Evolutionary conservation across 35 echinoderm and acorn worm genomes (phyloP).

Genomic region (Apostichopus californicus): DNA sequence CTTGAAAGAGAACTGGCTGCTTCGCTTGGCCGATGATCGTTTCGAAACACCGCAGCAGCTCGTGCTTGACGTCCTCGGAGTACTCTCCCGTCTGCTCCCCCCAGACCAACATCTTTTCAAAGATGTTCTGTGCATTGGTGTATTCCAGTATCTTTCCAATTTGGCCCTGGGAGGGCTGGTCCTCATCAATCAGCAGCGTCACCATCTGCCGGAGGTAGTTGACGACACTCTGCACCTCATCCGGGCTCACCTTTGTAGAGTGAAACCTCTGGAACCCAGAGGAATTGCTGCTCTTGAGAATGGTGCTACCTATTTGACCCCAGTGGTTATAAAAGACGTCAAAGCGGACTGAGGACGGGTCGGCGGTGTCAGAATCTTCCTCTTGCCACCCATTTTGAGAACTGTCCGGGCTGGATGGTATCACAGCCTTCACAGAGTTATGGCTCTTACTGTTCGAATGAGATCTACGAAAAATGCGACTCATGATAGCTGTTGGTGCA

Average conservation of each 20-base stretch:
- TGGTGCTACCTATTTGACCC: slow-evolving; percentile 59
- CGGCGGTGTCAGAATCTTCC: slow-evolving; percentile 3
- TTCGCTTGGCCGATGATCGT: slow-evolving; percentile 82
- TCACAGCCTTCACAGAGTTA: slow-evolving; percentile 3
- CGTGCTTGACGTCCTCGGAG: slow-evolving; percentile 81
- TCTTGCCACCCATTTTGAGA: slow-evolving; percentile 30
- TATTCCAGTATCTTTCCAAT: slow-evolving; percentile 79
- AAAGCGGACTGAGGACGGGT: slow-evolving; percentile 48
- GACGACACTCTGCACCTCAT: slow-evolving; percentile 89
- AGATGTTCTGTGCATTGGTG: slow-evolving; percentile 69
- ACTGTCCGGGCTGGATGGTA: background rate
- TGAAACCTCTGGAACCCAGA: slow-evolving; percentile 65
- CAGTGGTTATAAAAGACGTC: slow-evolving; percentile 85
- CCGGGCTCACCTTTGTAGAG: slow-evolving; percentile 54
- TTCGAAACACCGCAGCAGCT: slow-evolving; percentile 85
- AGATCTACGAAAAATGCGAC: slow-evolving; percentile 41
- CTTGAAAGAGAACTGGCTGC: slow-evolving; percentile 84
- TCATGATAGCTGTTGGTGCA: background rate
- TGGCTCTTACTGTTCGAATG: slow-evolving; percentile 20
- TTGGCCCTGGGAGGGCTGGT: slow-evolving; percentile 56
- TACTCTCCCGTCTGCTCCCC: slow-evolving; percentile 68
- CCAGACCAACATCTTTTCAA: slow-evolving; percentile 90
- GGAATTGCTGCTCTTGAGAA: slow-evolving; percentile 38
- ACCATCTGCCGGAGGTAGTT: slow-evolving; percentile 96
- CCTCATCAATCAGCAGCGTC: slow-evolving; percentile 83